Conservation (phyloP, 92 coral and sea anemone species). For the Montipora capitata region DNA sequence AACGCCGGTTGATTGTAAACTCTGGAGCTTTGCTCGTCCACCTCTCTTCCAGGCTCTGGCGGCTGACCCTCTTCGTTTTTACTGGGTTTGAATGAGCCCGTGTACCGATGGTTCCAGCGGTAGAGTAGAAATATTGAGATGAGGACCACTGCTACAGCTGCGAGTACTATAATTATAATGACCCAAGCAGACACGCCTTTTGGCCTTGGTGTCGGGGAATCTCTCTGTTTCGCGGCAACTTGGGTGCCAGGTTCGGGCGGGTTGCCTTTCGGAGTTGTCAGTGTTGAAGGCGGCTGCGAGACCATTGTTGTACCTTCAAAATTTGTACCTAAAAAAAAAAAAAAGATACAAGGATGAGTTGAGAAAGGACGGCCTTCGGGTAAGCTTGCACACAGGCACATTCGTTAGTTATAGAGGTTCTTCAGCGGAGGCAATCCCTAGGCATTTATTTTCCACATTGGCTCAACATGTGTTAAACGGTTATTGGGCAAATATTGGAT, state of each 20-base stretch:
- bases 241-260: neutral
- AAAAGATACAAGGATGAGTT: neutral
- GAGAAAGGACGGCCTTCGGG: no score
- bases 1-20: slow-evolving; percentile 82
- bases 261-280: neutral
- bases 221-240: neutral
- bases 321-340: neutral
- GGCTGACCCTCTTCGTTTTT: slow-evolving; percentile 49
- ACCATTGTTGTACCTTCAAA: neutral
- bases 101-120: slow-evolving; percentile 87
- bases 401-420: no score
- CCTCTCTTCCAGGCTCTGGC: slow-evolving; percentile 48
- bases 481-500: no score
- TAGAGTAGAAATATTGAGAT: slow-evolving; percentile 73
- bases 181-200: slow-evolving; percentile 71
- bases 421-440: no score
- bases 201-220: slow-evolving; percentile 32
- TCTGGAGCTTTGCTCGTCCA: slow-evolving; percentile 19
- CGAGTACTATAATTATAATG: slow-evolving; percentile 68
- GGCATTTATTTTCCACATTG: no score
- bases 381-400: no score
- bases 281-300: neutral
- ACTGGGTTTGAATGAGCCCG: slow-evolving; percentile 85
- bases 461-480: no score
- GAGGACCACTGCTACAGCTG: slow-evolving; percentile 75